phyloP scores from a whole-genome alignment of 2,888 invertebrate species.

The Melolontha melolontha region DNA sequence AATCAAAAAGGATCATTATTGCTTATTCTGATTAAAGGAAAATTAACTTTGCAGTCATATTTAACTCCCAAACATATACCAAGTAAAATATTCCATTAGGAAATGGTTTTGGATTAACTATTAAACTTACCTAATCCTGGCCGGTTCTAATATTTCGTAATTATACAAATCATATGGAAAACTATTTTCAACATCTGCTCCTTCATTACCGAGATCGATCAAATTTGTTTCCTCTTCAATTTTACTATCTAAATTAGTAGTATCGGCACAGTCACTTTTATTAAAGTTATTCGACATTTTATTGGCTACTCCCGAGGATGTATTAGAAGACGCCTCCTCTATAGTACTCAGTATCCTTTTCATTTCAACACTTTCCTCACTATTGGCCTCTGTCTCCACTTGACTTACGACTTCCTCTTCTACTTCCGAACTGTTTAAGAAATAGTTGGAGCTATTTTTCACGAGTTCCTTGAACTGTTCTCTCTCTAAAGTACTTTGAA shows the following conservation, averaged over 20 bases:
- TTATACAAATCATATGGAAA: background rate
- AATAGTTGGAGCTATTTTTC: slow-evolving; percentile 11
- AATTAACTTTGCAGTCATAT: too few relatives aligned
- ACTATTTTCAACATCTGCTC: background rate
- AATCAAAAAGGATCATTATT: too few relatives aligned
- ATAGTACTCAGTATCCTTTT: slow-evolving; percentile 40
- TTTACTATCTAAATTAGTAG: background rate
- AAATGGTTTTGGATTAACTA: too few relatives aligned
- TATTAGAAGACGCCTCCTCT: slow-evolving; percentile 36
- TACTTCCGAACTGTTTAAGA: background rate
- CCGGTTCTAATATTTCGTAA: slow-evolving; percentile 12
- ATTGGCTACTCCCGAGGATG: slow-evolving; percentile 25
- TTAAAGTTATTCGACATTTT: background rate
- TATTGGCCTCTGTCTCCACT: background rate
- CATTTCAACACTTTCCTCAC: slow-evolving; percentile 16
- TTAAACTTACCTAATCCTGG: slow-evolving; percentile 9
- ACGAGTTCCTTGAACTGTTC: slow-evolving; percentile 16
- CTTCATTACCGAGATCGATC: slow-evolving; percentile 15
- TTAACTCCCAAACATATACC: too few relatives aligned
- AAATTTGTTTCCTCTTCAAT: slow-evolving; percentile 1
- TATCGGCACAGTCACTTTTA: background rate
- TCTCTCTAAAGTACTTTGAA: background rate
- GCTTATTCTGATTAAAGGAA: too few relatives aligned
- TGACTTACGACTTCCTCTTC: slow-evolving; percentile 9
- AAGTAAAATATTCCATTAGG: too few relatives aligned